Evolutionary conservation across 1,140 invertebrate species (phyloP), one percentile per base, ranked within the genome.

Genomic region (Atta cephalotes): DNA sequence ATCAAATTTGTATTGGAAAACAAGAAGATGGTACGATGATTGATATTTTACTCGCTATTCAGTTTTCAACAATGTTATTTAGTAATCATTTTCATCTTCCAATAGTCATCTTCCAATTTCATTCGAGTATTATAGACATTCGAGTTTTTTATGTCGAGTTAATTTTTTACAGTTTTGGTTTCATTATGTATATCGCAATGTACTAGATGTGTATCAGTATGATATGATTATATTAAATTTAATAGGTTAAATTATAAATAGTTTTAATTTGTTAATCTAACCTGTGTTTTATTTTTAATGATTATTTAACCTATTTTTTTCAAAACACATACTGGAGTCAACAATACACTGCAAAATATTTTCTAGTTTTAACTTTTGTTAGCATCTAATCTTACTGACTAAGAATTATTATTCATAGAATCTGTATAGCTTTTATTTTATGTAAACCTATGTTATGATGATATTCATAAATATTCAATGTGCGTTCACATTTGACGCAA

Each of bases 401-500:
- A n/a, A 45, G n/a, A 78, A 35, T 35, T 35, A 35, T 35, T 35
- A 35, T 35, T 35, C 6, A 35, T 35, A 35, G 31, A 35, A 65
- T 31, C 25, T 58, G 16, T 12, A 7, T 28, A 51, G 16, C 18
- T 79, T 66, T 1, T 35, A 12, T 16, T 68, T 68, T 80, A 56
- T 21, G 31, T 80, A 80, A 35, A 35, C 10, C 25, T 72, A 68
- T 45, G 10, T 66, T 76, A 90, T 90, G 86, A 88, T 71, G 70
- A 25, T 86, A 79, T 79, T 79, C 56, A 91, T 90, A 91, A 91
- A 91, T 90, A 88, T 90, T 88, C 89, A 88, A 86, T 70, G 60
- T 31, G 77, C 77, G 72, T 90, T 53, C 51, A 76, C 45, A 81
- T 70, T 88, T 60, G 82, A 90, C 78, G 81, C 74, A 79, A 82